Conservation (phyloP, 2,888 invertebrate genomes). For the Papilio elwesi region DNA sequence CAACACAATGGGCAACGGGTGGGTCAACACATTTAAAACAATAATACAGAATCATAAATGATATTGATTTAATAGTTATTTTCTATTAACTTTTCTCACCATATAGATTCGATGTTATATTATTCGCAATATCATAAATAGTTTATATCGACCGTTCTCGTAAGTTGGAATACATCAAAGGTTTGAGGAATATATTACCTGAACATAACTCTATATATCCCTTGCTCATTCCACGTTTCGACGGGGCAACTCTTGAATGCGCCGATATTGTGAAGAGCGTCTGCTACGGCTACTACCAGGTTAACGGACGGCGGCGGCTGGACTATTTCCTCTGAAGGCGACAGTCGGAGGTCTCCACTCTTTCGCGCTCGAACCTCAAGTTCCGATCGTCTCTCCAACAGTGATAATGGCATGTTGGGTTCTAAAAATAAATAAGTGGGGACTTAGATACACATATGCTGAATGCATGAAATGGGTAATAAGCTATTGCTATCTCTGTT, state of each 20-base stretch:
- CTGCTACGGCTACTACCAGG: constrained; percentile 62
- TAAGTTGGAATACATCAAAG: background rate
- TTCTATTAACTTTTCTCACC: no score
- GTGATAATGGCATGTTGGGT: constrained; percentile 67
- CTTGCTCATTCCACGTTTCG: constrained; percentile 70
- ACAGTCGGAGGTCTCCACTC: constrained; percentile 58
- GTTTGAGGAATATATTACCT: constrained; percentile 61
- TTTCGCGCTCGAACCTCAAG: constrained; percentile 74
- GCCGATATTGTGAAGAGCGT: constrained; percentile 65
- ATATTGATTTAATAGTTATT: no score
- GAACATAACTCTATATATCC: constrained; percentile 71
- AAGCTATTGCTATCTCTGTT: no score
- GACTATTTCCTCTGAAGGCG: constrained; percentile 49
- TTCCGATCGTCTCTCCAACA: constrained; percentile 69
- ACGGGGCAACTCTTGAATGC: constrained; percentile 63
- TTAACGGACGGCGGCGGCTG: constrained; percentile 64
- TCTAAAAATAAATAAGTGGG: constrained; percentile 55
- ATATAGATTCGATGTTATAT: no score
- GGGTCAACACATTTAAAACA: no score
- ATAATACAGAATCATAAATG: no score
- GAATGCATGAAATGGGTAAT: no score
- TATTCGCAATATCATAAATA: no score
- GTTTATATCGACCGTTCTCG: background rate
- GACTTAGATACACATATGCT: no score
- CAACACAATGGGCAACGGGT: no score